These are phyloP conservation scores for Urocolius indicus DNA, from an alignment of 2,113 vertebrate species.

Conservation along the genomic window DNA sequence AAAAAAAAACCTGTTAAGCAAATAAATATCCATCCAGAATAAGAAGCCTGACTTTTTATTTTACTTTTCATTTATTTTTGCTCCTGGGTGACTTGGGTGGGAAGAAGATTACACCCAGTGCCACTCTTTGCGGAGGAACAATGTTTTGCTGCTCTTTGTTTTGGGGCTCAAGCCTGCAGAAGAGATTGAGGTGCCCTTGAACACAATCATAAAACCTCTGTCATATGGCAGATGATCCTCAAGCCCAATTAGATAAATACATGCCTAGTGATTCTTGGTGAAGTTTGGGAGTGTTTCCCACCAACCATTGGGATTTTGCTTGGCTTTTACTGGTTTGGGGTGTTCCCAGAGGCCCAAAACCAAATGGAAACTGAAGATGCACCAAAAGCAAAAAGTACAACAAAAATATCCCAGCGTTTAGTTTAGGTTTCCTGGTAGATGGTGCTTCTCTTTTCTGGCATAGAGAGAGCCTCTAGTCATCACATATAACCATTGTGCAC, in stretches of 20 bases:
- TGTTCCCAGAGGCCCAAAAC: not conserved
- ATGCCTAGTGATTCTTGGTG: not conserved
- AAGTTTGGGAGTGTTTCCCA: not conserved
- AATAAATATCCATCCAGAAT: conserved; percentile 71
- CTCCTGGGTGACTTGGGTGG: conserved; percentile 5
- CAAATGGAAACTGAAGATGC: not conserved
- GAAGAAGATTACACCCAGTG: not conserved
- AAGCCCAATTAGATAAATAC: fast-evolving
- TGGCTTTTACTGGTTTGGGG: not conserved
- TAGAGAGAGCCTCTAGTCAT: not conserved
- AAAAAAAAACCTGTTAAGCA: conserved; percentile 49
- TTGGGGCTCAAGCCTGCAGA: not conserved
- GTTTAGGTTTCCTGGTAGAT: not conserved
- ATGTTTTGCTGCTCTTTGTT: not conserved
- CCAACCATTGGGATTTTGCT: not conserved
- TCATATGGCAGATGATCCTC: not conserved
- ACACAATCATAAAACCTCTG: not conserved
- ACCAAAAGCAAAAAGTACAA: not conserved
- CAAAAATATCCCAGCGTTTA: too few species aligned
- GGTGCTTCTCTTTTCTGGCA: fast-evolving
- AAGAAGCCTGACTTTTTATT: conserved; percentile 52
- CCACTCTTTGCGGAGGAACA: not conserved
- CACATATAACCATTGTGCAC: not conserved
- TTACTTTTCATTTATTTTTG: conserved; percentile 44
- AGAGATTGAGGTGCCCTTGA: not conserved